Percentiles rank a stretch among this genome's conserved stretches.
phyloP scores from a whole-genome alignment of 2,888 invertebrate genomes.

The Cryptus viduatorius region DNA sequence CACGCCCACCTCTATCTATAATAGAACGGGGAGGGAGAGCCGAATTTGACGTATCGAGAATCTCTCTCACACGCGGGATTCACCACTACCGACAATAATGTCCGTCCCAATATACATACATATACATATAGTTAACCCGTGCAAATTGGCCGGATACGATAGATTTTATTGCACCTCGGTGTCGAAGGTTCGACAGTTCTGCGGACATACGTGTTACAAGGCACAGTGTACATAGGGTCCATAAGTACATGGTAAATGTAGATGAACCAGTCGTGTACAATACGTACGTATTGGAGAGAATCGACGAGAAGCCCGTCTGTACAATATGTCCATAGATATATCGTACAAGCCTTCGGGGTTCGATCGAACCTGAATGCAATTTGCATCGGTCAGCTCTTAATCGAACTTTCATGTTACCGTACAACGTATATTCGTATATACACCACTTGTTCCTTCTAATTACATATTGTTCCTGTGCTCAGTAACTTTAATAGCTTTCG shows the following conservation, averaged over 20 bases:
- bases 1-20: constrained; percentile 27
- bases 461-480: not conserved
- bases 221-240: constrained; percentile 3
- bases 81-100: constrained; percentile 11
- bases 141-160: constrained; percentile 23
- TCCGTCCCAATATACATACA: not conserved
- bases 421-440: not conserved
- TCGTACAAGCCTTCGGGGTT: not conserved
- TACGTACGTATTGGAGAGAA: constrained; percentile 14
- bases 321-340: not conserved
- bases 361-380: constrained; percentile 30
- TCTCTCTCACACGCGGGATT: constrained; percentile 6
- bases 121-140: constrained; percentile 11
- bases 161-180: constrained; percentile 13
- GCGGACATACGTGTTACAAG: not conserved
- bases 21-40: constrained; percentile 15
- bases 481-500: not conserved
- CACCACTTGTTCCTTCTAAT: constrained; percentile 12
- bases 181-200: constrained; percentile 15
- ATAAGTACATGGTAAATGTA: constrained; percentile 5
- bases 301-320: constrained; percentile 5
- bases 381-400: constrained; percentile 29
- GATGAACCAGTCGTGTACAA: constrained; percentile 1
- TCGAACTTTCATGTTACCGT: constrained; percentile 26
- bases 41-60: constrained; percentile 31